Conservation (phyloP, 2,113 vertebrate genomes). For the Coptodon bakossiorum region DNA sequence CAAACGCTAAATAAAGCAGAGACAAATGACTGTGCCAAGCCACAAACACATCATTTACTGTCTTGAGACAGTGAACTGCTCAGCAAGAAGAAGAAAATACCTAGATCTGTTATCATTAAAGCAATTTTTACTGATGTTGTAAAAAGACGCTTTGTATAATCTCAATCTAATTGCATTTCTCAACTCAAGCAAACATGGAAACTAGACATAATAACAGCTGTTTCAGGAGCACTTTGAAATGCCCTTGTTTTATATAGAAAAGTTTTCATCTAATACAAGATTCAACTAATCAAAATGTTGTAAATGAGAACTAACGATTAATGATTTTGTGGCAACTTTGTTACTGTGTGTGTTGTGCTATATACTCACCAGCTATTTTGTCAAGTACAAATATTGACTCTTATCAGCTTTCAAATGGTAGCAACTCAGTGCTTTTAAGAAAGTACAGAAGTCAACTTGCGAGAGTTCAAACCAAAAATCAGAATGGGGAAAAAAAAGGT, state of each 20-base stretch:
- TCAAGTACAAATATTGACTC: background rate
- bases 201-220: background rate
- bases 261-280: background rate
- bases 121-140: background rate
- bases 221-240: background rate
- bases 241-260: background rate
- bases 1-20: background rate
- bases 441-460: background rate
- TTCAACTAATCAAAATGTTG: background rate
- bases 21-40: background rate
- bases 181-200: background rate
- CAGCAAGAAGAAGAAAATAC: background rate
- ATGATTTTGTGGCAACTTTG: background rate
- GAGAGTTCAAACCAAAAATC: background rate
- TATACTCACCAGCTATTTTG: background rate
- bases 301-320: background rate
- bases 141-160: background rate
- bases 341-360: background rate
- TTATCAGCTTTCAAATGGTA: background rate
- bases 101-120: background rate
- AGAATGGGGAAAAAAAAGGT: background rate
- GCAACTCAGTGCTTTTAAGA: background rate
- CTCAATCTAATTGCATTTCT: background rate
- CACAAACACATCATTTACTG: background rate
- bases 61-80: background rate